Percentiles rank a stretch among this genome's conserved stretches.
Conservation (phyloP, 1,140 invertebrate genomes). For the Halyomorpha halys region DNA sequence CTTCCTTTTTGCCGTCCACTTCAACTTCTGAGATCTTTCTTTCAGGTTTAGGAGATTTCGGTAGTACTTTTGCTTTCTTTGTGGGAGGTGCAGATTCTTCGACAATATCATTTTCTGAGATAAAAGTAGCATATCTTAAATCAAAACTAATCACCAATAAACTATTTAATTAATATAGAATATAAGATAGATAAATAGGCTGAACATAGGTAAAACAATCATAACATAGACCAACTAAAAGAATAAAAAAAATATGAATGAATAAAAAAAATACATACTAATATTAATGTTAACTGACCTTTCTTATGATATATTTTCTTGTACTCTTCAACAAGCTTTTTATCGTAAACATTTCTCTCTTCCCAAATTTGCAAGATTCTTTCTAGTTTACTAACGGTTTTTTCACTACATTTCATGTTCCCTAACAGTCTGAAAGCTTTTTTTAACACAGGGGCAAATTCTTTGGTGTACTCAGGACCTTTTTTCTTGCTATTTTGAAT, state of each 20-base stretch:
- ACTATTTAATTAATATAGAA: neutral
- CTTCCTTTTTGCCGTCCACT: conserved; percentile 59
- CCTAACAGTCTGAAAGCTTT: conserved; percentile 76
- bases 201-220: too few relatives aligned
- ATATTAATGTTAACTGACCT: conserved; percentile 32
- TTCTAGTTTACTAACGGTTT: conserved; percentile 63
- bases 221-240: too few relatives aligned
- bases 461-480: conserved; percentile 87
- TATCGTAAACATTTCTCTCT: conserved; percentile 81
- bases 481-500: conserved; percentile 98
- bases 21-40: conserved; percentile 46
- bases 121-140: too few relatives aligned
- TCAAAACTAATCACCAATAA: too few relatives aligned
- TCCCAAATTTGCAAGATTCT: conserved; percentile 84
- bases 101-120: conserved; percentile 7
- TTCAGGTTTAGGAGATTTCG: conserved; percentile 30
- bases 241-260: too few relatives aligned
- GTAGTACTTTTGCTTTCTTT: conserved; percentile 26
- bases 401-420: conserved; percentile 53
- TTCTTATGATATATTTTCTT: conserved; percentile 38
- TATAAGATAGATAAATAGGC: too few relatives aligned
- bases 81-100: conserved; percentile 23
- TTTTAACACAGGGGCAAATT: conserved; percentile 63
- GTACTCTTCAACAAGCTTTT: conserved; percentile 59
- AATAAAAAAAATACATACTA: neutral